Percentiles rank a stretch among this genome's conserved stretches.
These are phyloP conservation scores for Rhinichthys osculus DNA, from an alignment of 2,797 vertebrate genomes.

Conservation along the genomic window DNA sequence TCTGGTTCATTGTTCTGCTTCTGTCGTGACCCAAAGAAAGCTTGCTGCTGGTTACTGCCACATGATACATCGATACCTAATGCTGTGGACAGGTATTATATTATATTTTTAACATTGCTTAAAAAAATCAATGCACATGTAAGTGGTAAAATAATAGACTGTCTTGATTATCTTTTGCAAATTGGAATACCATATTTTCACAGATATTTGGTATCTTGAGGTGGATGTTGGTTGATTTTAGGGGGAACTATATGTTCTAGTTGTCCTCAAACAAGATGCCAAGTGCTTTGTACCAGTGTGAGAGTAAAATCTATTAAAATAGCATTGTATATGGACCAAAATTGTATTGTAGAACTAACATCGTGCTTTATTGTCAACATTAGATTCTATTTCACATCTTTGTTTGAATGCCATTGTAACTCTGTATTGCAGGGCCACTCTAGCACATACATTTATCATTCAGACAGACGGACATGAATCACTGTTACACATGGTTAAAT, in stretches of 20 bases:
- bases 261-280: background rate
- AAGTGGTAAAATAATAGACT: background rate
- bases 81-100: background rate
- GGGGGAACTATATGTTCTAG: background rate
- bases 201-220: background rate
- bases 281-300: background rate
- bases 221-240: background rate
- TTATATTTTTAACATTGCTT: background rate
- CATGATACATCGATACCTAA: background rate
- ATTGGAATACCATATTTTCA: conserved; percentile 7
- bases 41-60: background rate
- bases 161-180: background rate
- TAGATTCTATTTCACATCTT: background rate
- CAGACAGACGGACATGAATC: conserved; percentile 9
- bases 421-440: background rate
- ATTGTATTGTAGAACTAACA: background rate
- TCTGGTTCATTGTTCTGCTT: conserved; percentile 27
- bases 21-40: conserved; percentile 1
- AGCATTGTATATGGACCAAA: background rate
- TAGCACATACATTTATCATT: background rate
- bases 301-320: background rate
- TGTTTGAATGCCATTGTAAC: background rate
- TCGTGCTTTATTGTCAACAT: background rate
- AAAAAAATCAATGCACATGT: conserved; percentile 2
- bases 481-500: conserved; percentile 14